Base-by-base conservation (phyloP, 2,888 invertebrate genomes). In the Leptopilina syphax region DNA sequence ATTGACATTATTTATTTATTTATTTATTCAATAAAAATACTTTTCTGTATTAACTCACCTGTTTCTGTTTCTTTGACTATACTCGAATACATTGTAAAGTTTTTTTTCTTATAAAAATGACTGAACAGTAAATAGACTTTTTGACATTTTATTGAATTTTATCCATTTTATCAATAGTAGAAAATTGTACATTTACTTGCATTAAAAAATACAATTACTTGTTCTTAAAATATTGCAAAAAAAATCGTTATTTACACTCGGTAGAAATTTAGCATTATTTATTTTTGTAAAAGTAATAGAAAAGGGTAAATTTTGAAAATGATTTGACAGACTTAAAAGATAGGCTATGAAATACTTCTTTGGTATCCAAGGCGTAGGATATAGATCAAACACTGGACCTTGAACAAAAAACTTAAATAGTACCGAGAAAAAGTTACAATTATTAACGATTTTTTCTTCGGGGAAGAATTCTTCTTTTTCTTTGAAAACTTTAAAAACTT, bases 31-130 rank as follows among this genome's bases (percentile, higher is more conserved):
- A 7, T 1, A 63, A 1, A 63, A 63, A 63, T 63, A 24, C 13
- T 24, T 6, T 63, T 9, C 9, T 27, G 0, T 50, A 10, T 50
- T 10, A 10, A 57, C 41, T 73, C 57, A 73, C 73, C 73, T 73
- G 57, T n/a, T 73, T 73, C 73, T n/a, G 73, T n/a, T 73, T 73
- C 57, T 57, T 73, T 73, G n/a, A 41, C 54, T 57, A 73, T 34
- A n/a, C 41, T 73, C 13, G 73, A 73, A 73, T 13, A 73, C 73
- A 73, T 73, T 73, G 6, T 41, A 60, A 34, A 34, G 7, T 54
- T 57, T 73, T n/a, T 34, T 34, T 34, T n/a, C 27, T n/a, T 73
- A n/a, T 34, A 73, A 57, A 73, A 41, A 57, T 73, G 27, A 54
- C 8, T 24, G 24, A 63, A 63, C 24, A 24, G 24, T 18, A 63